Percentiles rank a stretch among this genome's conserved stretches.
Evolutionary conservation across 2,888 invertebrate species (phyloP).

Genomic region (Morinoia aosen): DNA sequence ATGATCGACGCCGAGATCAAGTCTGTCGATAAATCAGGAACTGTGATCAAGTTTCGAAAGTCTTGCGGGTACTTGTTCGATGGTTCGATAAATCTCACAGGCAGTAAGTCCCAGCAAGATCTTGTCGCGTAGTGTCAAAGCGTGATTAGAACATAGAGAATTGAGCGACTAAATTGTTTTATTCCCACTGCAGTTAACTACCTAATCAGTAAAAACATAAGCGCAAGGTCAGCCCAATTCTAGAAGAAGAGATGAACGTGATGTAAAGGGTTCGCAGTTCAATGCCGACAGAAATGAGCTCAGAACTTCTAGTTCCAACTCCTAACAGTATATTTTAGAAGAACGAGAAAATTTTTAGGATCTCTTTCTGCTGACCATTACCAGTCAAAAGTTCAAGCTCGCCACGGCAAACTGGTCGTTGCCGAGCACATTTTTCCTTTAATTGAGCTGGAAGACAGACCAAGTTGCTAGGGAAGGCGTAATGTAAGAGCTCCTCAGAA

Average conservation of each 20-base stretch:
- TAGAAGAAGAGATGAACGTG: too few species aligned
- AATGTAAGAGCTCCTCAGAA: background rate
- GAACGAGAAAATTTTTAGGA: background rate
- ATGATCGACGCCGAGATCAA: constrained; percentile 30
- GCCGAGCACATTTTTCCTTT: background rate
- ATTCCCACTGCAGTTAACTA: background rate
- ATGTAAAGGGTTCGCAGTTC: background rate
- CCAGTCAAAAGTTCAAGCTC: background rate
- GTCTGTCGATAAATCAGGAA: constrained; percentile 30
- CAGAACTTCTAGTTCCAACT: background rate
- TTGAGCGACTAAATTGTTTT: background rate
- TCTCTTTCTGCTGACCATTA: background rate
- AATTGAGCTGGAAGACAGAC: background rate
- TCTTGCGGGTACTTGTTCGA: background rate
- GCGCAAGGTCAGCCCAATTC: background rate
- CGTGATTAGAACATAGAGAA: background rate
- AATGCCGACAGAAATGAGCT: background rate
- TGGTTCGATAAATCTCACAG: constrained; percentile 19
- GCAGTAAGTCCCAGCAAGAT: background rate
- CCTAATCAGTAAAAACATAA: background rate
- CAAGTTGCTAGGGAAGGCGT: background rate
- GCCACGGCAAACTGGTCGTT: background rate
- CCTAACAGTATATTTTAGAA: background rate
- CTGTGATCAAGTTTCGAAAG: constrained; percentile 29
- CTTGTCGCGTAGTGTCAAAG: background rate